Conservation (phyloP, 2,888 invertebrate genomes). For the Cancer borealis region DNA sequence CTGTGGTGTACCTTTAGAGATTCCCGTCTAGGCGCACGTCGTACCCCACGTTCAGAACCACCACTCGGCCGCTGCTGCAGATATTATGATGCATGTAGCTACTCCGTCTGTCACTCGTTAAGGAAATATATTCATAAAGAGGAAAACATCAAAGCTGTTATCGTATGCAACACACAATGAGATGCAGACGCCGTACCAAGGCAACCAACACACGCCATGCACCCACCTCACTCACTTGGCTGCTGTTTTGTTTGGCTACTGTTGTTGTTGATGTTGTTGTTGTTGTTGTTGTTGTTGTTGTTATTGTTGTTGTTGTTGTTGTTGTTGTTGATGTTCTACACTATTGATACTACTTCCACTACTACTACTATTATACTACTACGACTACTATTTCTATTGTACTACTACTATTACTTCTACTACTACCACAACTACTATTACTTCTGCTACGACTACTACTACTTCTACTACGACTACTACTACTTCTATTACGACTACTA, state of each 20-base stretch:
- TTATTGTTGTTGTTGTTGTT: neutral
- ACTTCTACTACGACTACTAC: neutral
- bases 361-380: neutral
- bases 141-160: neutral
- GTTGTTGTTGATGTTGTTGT: too few species aligned
- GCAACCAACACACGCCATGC: neutral
- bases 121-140: neutral
- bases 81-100: neutral
- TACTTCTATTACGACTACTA: neutral
- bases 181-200: neutral
- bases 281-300: neutral
- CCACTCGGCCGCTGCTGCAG: neutral
- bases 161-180: neutral
- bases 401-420: neutral
- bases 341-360: neutral
- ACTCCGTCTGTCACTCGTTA: constrained; percentile 2
- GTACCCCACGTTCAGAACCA: neutral
- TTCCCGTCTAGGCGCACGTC: neutral
- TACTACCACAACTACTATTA: neutral
- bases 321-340: neutral
- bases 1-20: neutral
- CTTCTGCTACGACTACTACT: neutral
- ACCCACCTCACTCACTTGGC: neutral
- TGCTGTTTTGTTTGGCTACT: too few species aligned
- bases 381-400: neutral